Evolutionary conservation across 2,113 vertebrate genomes (phyloP).

Genomic region (Ailurus styani): DNA sequence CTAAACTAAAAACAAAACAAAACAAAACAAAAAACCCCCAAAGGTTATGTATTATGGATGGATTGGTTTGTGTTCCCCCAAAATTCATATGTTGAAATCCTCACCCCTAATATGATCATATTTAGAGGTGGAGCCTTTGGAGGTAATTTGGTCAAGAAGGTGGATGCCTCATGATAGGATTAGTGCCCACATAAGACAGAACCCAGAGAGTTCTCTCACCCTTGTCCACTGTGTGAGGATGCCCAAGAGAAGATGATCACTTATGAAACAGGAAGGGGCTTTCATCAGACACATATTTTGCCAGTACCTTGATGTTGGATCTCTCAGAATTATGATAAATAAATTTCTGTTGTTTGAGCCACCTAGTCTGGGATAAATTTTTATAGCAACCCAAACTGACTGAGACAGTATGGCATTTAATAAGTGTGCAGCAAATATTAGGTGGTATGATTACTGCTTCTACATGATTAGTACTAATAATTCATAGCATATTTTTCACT

Average conservation of each 20-base stretch:
- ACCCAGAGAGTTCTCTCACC: no score
- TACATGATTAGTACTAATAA: not conserved
- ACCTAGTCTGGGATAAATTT: no score
- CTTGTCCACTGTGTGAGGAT: no score
- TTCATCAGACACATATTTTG: not conserved
- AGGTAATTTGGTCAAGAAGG: not conserved
- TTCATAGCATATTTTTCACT: not conserved
- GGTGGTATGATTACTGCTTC: not conserved
- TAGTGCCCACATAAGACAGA: not conserved
- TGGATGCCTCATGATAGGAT: not conserved
- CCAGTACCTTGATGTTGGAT: not conserved
- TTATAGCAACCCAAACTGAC: not conserved
- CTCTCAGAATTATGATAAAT: not conserved
- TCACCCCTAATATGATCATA: not conserved
- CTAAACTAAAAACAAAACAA: not conserved
- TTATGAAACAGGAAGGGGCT: not conserved
- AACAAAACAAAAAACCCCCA: no score
- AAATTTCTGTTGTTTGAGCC: not conserved
- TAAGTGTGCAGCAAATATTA: not conserved
- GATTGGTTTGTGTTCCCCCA: not conserved
- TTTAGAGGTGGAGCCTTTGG: not conserved
- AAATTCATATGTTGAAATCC: not conserved
- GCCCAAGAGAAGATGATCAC: not conserved
- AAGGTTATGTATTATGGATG: fast-evolving
- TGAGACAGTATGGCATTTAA: not conserved